A percentile compares a stretch with the other conserved stretches of the same genome.
Conservation (phyloP, 2,888 invertebrate genomes). For the Agrotis exclamationis region DNA sequence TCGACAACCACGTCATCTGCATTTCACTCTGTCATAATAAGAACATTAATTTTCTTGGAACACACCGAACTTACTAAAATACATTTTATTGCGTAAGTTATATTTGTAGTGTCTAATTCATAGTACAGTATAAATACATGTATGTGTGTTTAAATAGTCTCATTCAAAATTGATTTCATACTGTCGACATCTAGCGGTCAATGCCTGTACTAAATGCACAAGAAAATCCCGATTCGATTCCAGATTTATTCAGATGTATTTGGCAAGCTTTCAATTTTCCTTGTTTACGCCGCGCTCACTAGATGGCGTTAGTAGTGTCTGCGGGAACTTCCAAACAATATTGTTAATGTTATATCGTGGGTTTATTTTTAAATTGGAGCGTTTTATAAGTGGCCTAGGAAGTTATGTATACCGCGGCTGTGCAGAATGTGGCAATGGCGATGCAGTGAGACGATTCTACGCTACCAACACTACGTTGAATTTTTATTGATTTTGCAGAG, state of each 20-base stretch:
- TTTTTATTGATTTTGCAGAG: slow-evolving; percentile 69
- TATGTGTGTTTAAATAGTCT: slow-evolving; percentile 9
- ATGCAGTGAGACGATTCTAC: slow-evolving; percentile 76
- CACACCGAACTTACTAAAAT: slow-evolving; percentile 50
- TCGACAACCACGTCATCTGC: slow-evolving; percentile 35
- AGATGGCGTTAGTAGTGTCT: slow-evolving; percentile 79
- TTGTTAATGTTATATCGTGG: slow-evolving; percentile 81
- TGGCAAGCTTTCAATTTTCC: slow-evolving; percentile 76
- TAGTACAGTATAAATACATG: slow-evolving; percentile 35
- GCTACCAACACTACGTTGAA: slow-evolving; percentile 65
- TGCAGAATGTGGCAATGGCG: slow-evolving; percentile 74
- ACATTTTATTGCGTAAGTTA: slow-evolving; percentile 53
- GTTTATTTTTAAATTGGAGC: slow-evolving; percentile 88
- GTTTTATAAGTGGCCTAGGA: slow-evolving; percentile 88
- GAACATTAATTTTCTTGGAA: slow-evolving; percentile 48
- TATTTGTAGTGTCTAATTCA: slow-evolving; percentile 44
- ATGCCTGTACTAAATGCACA: slow-evolving; percentile 48
- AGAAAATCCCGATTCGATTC: slow-evolving; percentile 58
- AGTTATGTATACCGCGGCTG: slow-evolving; percentile 78
- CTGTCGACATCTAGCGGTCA: slow-evolving; percentile 66
- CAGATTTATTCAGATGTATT: slow-evolving; percentile 50
- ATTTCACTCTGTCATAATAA: slow-evolving; percentile 47
- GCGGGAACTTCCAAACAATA: slow-evolving; percentile 65
- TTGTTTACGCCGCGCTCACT: slow-evolving; percentile 62
- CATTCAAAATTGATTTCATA: slow-evolving; percentile 22